Conservation (phyloP, 2,113 vertebrate species). For the Eurystomus gularis region DNA sequence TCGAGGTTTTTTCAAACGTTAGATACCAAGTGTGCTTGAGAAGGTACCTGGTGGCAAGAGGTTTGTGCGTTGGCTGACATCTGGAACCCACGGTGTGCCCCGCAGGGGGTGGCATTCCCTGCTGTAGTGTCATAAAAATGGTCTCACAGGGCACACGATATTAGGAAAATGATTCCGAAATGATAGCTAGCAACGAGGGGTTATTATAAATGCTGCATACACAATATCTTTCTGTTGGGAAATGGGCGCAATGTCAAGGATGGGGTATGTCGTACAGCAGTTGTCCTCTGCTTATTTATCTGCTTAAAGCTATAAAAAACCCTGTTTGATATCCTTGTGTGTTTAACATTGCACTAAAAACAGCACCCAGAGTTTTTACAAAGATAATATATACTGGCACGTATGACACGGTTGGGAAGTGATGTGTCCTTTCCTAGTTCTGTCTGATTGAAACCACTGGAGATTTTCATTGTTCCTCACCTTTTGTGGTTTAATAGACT, state of each 20-base stretch:
- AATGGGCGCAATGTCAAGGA: neutral
- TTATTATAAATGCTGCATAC: neutral
- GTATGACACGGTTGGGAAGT: neutral
- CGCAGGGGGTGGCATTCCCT: neutral
- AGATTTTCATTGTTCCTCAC: neutral
- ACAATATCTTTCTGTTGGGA: neutral
- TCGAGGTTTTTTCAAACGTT: neutral
- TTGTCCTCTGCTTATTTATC: neutral
- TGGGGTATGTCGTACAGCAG: neutral
- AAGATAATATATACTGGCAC: neutral
- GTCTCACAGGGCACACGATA: neutral
- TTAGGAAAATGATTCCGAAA: neutral
- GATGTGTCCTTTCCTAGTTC: neutral
- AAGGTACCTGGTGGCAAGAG: neutral
- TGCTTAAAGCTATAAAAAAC: neutral
- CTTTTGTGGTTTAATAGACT: neutral
- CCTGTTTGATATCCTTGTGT: neutral
- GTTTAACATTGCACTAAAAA: neutral
- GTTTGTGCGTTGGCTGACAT: neutral
- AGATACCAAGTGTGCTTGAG: neutral
- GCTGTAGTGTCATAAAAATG: neutral
- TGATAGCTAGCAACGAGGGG: neutral
- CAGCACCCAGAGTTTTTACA: neutral
- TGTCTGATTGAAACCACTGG: neutral
- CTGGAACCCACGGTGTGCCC: neutral